These are phyloP conservation scores for Macaria liturata DNA, from an alignment of 2,888 invertebrate species.

Conservation along the genomic window DNA sequence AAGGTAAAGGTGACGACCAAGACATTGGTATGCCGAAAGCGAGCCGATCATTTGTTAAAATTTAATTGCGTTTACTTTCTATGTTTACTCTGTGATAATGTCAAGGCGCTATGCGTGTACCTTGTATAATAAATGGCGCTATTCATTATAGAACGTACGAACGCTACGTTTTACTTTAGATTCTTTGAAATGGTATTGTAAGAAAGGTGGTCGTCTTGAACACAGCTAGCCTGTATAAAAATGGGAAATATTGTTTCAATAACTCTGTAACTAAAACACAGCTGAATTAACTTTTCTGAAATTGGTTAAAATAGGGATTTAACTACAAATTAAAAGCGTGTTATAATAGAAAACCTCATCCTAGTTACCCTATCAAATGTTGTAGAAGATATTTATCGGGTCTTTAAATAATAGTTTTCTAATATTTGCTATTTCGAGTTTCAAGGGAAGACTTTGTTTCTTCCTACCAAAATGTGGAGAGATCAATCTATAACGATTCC, in stretches of 20 bases:
- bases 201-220: too few species aligned
- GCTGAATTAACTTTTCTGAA: too few species aligned
- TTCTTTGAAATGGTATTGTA: too few species aligned
- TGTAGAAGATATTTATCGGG: too few species aligned
- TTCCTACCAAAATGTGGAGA: neutral
- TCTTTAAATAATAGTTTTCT: too few species aligned
- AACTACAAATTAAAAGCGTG: too few species aligned
- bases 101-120: constrained; percentile 39
- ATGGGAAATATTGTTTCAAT: too few species aligned
- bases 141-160: neutral
- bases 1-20: constrained; percentile 30
- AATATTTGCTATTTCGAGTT: neutral
- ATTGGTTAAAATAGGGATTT: too few species aligned
- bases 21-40: constrained; percentile 65
- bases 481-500: constrained; percentile 52
- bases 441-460: neutral
- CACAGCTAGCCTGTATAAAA: too few species aligned
- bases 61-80: constrained; percentile 69
- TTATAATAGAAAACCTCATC: too few species aligned
- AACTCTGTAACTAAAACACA: too few species aligned
- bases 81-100: constrained; percentile 62
- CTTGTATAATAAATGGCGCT: constrained; percentile 18
- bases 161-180: neutral
- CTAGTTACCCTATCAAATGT: too few species aligned
- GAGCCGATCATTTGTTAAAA: constrained; percentile 63